Conservation (phyloP, 1,140 invertebrate genomes). For the Cyclina sinensis region DNA sequence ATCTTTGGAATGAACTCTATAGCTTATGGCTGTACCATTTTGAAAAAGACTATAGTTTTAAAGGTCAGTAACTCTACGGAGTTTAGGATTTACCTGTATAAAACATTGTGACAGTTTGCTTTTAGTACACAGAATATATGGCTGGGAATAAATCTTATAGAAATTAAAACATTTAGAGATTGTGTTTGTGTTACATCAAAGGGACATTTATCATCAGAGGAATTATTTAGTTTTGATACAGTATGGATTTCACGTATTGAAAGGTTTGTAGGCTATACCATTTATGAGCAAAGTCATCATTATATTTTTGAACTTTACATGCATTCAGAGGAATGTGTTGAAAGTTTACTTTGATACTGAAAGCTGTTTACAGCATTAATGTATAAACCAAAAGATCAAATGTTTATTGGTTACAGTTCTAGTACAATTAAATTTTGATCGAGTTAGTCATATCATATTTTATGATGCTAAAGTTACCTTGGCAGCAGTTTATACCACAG, state of each 20-base stretch:
- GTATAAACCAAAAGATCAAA: too few relatives aligned
- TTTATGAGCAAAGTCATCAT: not conserved
- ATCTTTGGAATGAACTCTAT: too few relatives aligned
- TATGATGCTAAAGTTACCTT: not conserved
- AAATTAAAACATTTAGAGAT: too few relatives aligned
- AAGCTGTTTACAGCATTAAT: not conserved
- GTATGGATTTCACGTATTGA: not conserved
- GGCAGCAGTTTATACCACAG: not conserved
- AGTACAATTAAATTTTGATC: too few relatives aligned
- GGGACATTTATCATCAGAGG: too few relatives aligned
- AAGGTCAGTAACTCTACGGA: constrained; percentile 32
- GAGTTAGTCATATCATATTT: too few relatives aligned
- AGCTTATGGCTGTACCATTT: not conserved
- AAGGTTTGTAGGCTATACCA: constrained; percentile 11
- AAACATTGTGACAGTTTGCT: constrained; percentile 7
- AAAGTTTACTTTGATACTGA: not conserved
- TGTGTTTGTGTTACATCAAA: too few relatives aligned
- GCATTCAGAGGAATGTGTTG: not conserved
- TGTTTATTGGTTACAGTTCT: too few relatives aligned
- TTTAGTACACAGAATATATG: too few relatives aligned
- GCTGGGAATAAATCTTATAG: too few relatives aligned
- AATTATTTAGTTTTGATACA: too few relatives aligned
- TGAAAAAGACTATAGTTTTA: constrained; percentile 43
- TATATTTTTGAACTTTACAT: too few relatives aligned
- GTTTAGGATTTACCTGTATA: constrained; percentile 26